Conservation (phyloP, 2,113 vertebrate genomes). For the Trochalopteron elliotii region DNA sequence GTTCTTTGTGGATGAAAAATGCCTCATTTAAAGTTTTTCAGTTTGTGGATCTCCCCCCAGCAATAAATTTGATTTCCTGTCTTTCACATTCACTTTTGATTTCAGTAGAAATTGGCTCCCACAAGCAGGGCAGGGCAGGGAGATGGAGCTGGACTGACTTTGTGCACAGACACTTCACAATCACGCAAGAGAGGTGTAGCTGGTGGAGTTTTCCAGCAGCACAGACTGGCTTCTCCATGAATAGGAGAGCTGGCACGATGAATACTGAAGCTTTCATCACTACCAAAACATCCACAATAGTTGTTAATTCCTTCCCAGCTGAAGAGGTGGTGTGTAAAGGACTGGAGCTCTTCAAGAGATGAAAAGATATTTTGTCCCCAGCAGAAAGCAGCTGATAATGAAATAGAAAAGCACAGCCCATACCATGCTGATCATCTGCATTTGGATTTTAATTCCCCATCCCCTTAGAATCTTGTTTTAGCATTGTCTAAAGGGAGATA, state of each 20-base stretch:
- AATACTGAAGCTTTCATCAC: neutral
- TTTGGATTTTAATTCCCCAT: neutral
- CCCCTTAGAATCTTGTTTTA: neutral
- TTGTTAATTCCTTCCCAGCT: neutral
- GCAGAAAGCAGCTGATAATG: neutral
- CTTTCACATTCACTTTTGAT: neutral
- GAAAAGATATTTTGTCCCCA: neutral
- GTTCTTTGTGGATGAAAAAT: neutral
- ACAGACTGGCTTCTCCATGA: neutral
- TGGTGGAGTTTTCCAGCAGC: neutral
- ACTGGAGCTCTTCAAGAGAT: neutral
- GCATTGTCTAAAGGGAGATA: neutral
- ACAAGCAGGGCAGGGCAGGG: neutral
- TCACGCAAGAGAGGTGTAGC: neutral
- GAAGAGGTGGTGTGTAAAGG: neutral
- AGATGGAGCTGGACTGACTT: neutral
- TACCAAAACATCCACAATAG: neutral
- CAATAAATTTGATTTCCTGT: neutral
- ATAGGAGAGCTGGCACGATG: neutral
- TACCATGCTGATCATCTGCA: neutral
- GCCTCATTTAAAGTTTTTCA: neutral
- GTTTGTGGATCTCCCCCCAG: neutral
- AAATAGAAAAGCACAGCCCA: neutral
- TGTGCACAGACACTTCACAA: neutral
- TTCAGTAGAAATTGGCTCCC: neutral